Conservation (phyloP, 1,140 invertebrate genomes). For the Schmidtea mediterranea region DNA sequence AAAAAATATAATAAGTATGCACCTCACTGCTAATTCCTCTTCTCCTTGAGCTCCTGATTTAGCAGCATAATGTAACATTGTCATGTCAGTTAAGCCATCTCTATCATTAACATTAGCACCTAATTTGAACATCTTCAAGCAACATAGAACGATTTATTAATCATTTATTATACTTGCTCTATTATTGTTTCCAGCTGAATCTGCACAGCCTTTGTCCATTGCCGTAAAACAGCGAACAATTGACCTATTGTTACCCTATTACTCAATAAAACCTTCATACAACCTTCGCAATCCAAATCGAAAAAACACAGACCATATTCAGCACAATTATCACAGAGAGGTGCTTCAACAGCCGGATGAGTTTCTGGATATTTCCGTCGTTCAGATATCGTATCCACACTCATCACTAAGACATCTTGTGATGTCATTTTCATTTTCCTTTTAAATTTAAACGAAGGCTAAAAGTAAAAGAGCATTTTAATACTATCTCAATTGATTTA, state of each 20-base stretch:
- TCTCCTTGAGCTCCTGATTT: conserved; percentile 31
- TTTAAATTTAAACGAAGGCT: no score
- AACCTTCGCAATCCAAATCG: conserved; percentile 29
- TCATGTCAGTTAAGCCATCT: conserved; percentile 35
- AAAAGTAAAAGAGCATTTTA: no score
- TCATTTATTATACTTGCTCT: conserved; percentile 21
- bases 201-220: conserved; percentile 33
- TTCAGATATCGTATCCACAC: no score
- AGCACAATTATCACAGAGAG: conserved; percentile 27
- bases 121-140: conserved; percentile 25
- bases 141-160: conserved; percentile 4
- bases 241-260: conserved; percentile 26
- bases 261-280: conserved; percentile 21
- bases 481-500: no score
- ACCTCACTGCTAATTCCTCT: conserved; percentile 13
- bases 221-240: conserved; percentile 31
- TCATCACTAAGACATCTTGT: no score
- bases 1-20: conserved; percentile 5
- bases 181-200: conserved; percentile 28
- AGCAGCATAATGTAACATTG: conserved; percentile 32
- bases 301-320: conserved; percentile 30
- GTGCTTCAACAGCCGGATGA: conserved; percentile 29
- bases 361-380: conserved; percentile 15
- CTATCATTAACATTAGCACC: conserved; percentile 30
- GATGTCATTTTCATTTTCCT: no score